Evolutionary conservation across 92 coral and sea anemone genomes (phyloP).

Genomic region (Montipora capitata): DNA sequence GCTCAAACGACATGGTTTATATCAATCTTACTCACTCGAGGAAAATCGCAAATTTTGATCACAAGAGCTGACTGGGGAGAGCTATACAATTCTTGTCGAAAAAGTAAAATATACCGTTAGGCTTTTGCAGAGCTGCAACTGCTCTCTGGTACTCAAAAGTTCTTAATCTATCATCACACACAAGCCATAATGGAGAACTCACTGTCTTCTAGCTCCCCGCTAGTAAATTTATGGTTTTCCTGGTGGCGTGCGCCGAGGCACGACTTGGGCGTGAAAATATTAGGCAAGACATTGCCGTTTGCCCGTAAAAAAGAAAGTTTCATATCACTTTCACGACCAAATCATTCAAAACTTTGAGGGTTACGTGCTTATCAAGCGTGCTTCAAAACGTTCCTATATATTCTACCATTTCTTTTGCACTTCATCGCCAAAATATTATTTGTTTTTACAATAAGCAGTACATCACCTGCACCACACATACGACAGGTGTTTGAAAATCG

Average conservation of each 20-base stretch:
- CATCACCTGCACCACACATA: slow-evolving; percentile 19
- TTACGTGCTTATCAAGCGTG: too few relatives aligned
- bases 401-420: slow-evolving; percentile 8
- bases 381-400: too few relatives aligned
- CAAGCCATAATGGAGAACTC: too few relatives aligned
- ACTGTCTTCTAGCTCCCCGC: neutral
- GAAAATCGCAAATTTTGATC: too few relatives aligned
- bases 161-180: too few relatives aligned
- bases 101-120: too few relatives aligned
- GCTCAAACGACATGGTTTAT: too few relatives aligned
- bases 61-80: too few relatives aligned
- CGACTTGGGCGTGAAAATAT: slow-evolving; percentile 16
- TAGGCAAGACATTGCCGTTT: neutral
- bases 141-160: too few relatives aligned
- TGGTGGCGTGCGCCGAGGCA: slow-evolving; percentile 29
- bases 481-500: slow-evolving; percentile 12
- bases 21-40: too few relatives aligned
- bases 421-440: neutral
- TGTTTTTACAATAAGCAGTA: slow-evolving; percentile 1
- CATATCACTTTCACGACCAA: neutral
- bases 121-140: too few relatives aligned
- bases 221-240: neutral
- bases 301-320: neutral
- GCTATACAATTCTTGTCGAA: too few relatives aligned
- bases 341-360: neutral